Evolutionary conservation across 2,888 invertebrate species (phyloP).

Genomic region (Congeria kusceri): DNA sequence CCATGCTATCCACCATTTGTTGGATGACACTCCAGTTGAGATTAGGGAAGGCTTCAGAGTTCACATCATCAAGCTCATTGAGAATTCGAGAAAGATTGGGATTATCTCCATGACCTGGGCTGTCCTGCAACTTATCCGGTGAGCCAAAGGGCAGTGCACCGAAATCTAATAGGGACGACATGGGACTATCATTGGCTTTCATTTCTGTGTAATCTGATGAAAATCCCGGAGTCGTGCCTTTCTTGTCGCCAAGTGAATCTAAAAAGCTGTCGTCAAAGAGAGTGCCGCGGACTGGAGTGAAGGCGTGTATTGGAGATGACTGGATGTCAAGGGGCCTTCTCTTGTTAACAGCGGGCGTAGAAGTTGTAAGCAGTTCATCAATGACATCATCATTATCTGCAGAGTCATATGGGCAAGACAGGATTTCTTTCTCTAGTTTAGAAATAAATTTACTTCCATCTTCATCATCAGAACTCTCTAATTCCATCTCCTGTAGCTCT

Average conservation of each 20-base stretch:
- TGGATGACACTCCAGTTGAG: slow-evolving; percentile 61
- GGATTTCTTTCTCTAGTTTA: slow-evolving; percentile 66
- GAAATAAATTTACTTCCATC: slow-evolving; percentile 60
- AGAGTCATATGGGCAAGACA: slow-evolving; percentile 57
- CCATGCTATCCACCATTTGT: slow-evolving; percentile 53
- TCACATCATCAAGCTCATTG: slow-evolving; percentile 48
- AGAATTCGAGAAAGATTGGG: slow-evolving; percentile 60
- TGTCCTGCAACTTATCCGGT: slow-evolving; percentile 42
- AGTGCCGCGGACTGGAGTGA: slow-evolving; percentile 65
- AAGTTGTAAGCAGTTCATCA: slow-evolving; percentile 63
- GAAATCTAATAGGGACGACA: slow-evolving; percentile 52
- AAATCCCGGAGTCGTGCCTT: slow-evolving; percentile 49
- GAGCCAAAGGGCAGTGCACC: slow-evolving; percentile 44
- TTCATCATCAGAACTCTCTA: slow-evolving; percentile 72
- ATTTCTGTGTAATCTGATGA: slow-evolving; percentile 22
- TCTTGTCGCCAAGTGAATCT: slow-evolving; percentile 66
- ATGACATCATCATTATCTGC: slow-evolving; percentile 36
- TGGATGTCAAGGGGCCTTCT: slow-evolving; percentile 53
- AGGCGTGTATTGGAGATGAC: slow-evolving; percentile 70
- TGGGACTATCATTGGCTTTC: slow-evolving; percentile 40
- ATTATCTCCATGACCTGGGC: slow-evolving; percentile 32
- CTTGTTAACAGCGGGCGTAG: slow-evolving; percentile 68
- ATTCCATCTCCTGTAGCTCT: slow-evolving; percentile 59
- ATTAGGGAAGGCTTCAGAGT: slow-evolving; percentile 48
- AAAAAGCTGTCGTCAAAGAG: slow-evolving; percentile 72